phyloP scores from a whole-genome alignment of 2,113 vertebrate genomes.

The Amblyornis subalaris region DNA sequence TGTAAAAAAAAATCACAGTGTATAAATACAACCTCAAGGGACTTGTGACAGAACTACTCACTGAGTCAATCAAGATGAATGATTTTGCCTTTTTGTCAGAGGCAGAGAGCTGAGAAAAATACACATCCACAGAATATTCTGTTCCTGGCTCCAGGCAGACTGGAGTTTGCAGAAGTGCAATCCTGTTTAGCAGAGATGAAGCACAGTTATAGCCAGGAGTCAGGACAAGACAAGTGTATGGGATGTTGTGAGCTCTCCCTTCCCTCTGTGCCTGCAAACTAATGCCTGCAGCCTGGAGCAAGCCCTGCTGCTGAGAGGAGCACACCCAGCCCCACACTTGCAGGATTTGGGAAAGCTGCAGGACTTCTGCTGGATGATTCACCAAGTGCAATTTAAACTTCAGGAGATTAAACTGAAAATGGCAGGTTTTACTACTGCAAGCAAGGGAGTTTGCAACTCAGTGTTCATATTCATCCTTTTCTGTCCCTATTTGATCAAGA shows the following conservation, averaged over 20 bases:
- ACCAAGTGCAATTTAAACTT: neutral
- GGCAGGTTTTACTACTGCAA: neutral
- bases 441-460: neutral
- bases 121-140: slow-evolving; percentile 78
- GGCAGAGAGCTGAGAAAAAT: slow-evolving; percentile 71
- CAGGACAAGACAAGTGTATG: neutral
- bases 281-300: neutral
- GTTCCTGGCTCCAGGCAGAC: slow-evolving; percentile 75
- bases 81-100: slow-evolving; percentile 31
- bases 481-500: neutral
- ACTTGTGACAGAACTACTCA: slow-evolving; percentile 64
- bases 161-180: slow-evolving; percentile 66
- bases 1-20: neutral
- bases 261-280: neutral
- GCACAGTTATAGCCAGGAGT: neutral
- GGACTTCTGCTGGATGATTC: neutral
- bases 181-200: slow-evolving; percentile 63
- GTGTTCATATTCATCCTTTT: neutral
- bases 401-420: neutral
- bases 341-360: neutral
- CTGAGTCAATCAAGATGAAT: slow-evolving; percentile 84
- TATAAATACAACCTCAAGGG: neutral
- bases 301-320: neutral
- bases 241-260: neutral
- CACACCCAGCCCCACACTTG: neutral